A percentile compares a stretch with the other conserved stretches of the same genome.
Conservation (phyloP, 1,140 invertebrate species). For the Aphaenogaster ashmeadi region DNA sequence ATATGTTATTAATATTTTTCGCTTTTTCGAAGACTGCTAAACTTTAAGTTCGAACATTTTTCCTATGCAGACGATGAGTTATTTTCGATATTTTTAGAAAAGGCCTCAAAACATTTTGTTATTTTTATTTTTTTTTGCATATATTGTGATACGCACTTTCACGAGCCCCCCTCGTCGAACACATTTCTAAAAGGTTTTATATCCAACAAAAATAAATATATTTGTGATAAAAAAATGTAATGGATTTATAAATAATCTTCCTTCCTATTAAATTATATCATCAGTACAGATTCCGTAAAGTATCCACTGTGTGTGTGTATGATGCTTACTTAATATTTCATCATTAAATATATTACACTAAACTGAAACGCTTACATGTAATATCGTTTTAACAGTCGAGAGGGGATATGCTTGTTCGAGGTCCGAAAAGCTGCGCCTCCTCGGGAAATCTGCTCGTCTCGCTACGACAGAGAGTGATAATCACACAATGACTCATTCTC, state of each 20-base stretch:
- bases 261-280: not conserved
- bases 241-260: constrained; percentile 7
- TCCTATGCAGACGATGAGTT: not conserved
- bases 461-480: constrained; percentile 69
- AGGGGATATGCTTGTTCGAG: constrained; percentile 1
- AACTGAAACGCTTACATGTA: not conserved
- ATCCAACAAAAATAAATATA: constrained; percentile 33
- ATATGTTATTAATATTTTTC: constrained; percentile 6
- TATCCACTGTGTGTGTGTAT: not conserved
- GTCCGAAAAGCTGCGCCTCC: constrained; percentile 49
- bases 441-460: constrained; percentile 49
- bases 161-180: not conserved
- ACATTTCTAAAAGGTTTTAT: constrained; percentile 31
- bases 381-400: not conserved
- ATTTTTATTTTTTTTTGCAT: not conserved
- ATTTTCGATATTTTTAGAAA: constrained; percentile 3
- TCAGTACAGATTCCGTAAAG: not conserved
- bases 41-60: constrained; percentile 17
- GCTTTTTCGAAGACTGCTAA: constrained; percentile 33
- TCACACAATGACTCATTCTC: constrained; percentile 76
- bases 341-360: not conserved
- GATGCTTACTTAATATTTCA: not conserved
- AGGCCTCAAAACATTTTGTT: not conserved
- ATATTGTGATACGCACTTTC: constrained; percentile 18
- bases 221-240: constrained; percentile 46